These are phyloP conservation scores for Ectobius pallidus DNA, from an alignment of 2,888 invertebrate genomes.

Conservation along the genomic window DNA sequence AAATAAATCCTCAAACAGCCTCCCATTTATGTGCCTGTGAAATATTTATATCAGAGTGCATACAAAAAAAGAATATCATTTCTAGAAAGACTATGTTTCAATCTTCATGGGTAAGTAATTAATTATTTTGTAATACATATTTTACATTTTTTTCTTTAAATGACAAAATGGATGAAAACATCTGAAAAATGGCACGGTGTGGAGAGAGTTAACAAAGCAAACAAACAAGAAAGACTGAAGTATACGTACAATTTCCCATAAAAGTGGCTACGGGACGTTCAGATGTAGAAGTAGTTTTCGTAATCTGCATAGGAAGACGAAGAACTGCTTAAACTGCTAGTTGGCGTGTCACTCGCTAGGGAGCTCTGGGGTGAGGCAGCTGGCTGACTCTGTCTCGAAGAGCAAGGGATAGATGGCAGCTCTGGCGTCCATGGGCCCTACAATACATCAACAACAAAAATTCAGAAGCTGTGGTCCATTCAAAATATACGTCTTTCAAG, in stretches of 20 bases:
- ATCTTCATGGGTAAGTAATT: no score
- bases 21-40: no score
- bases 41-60: no score
- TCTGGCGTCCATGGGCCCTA: constrained; percentile 66
- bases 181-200: background rate
- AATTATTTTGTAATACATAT: no score
- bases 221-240: no score
- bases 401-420: constrained; percentile 55
- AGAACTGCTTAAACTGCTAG: constrained; percentile 17
- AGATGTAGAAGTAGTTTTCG: constrained; percentile 71
- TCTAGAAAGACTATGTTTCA: no score
- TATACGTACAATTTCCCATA: constrained; percentile 16
- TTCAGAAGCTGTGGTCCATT: no score
- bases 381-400: constrained; percentile 54
- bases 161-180: background rate
- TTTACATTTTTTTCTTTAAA: no score
- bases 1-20: no score
- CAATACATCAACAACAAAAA: no score
- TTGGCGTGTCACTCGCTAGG: constrained; percentile 40
- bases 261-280: constrained; percentile 7
- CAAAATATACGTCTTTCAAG: constrained; percentile 15
- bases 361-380: constrained; percentile 52
- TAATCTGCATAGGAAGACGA: constrained; percentile 64
- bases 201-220: background rate
- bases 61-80: no score